Evolutionary conservation across 2,888 invertebrate species (phyloP), one percentile per base, ranked within the genome.

Genomic region (Pristionchus mayeri): DNA sequence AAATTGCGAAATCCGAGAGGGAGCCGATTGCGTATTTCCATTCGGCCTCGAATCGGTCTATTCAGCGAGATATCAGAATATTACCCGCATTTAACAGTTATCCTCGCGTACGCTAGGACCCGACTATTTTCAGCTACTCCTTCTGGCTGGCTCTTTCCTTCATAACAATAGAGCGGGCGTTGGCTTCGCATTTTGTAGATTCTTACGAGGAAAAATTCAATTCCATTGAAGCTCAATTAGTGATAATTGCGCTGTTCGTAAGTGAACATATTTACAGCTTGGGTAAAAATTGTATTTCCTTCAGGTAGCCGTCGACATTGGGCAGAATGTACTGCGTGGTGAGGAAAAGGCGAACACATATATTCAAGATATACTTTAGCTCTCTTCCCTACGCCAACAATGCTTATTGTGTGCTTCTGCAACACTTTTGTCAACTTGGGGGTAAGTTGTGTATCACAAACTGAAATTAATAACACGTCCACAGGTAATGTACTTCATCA

Each of bases 401-500:
- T 44, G 3, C 40, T 71, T 0, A 40, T 40, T 11, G 71, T 71
- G 2, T 71, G 71, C 44, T 71, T 71, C 40, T 30, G 71, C 24
- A 71, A 71, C n/a, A 71, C 71, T 1, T 71, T 71, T 4, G 40
- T 44, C 0, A 71, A 71, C 4, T 71, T 71, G 71, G 18, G 18
- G 6, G 71, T 40, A 18, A 71, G 71, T 71, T 11, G 13, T n/a
- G n/a, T n/a, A 7, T n/a, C 2, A 30, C 30, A 30, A n/a, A 34
- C 6, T 30, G 24, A 24, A 67, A 37, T 18, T 40, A n/a, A 71
- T 4, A 40, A 3, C 9, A 40, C 6, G 1, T 7, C n/a, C 13
- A 0, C 13, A 71, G 71, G 71, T 71, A 24, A 71, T 71, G 71
- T 71, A n/a, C 44, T 44, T 44, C 44, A 71, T 71, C 24, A 71